phyloP scores from a whole-genome alignment of 1,140 invertebrate genomes.

The Drosophila prosaltans region DNA sequence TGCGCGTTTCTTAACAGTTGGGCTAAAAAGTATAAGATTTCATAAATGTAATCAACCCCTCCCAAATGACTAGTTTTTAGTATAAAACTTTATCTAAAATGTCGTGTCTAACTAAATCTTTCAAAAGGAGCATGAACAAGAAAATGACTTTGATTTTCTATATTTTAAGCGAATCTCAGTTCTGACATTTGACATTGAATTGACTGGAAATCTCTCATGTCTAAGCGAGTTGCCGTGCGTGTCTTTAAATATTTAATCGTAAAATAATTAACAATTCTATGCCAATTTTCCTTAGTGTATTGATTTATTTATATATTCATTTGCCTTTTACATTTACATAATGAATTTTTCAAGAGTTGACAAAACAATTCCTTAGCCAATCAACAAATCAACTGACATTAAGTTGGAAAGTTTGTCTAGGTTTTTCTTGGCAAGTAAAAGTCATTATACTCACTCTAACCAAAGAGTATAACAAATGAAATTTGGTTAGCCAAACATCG shows the following conservation, averaged over 20 bases:
- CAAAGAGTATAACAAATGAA: slow-evolving; percentile 25
- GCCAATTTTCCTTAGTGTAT: neutral
- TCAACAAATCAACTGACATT: neutral
- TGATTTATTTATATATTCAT: no score
- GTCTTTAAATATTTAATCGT: neutral
- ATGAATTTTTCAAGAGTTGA: neutral
- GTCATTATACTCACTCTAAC: neutral
- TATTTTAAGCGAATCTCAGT: no score
- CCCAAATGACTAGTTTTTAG: no score
- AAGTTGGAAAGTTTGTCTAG: neutral
- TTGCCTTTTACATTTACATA: neutral
- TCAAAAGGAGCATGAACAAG: no score
- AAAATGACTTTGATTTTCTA: no score
- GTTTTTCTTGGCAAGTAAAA: neutral
- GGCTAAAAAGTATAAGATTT: no score
- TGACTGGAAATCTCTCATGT: no score
- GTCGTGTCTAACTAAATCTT: no score
- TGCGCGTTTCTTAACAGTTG: no score
- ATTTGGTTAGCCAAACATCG: slow-evolving; percentile 38
- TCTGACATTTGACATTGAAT: no score
- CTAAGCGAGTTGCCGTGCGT: neutral
- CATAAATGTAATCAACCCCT: no score
- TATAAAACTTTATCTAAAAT: no score
- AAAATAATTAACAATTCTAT: neutral
- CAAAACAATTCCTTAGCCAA: slow-evolving; percentile 3